A percentile compares a stretch with the other conserved stretches of the same genome.
These are phyloP conservation scores for Bombus picipes DNA, from an alignment of 1,140 invertebrate species.

Conservation along the genomic window DNA sequence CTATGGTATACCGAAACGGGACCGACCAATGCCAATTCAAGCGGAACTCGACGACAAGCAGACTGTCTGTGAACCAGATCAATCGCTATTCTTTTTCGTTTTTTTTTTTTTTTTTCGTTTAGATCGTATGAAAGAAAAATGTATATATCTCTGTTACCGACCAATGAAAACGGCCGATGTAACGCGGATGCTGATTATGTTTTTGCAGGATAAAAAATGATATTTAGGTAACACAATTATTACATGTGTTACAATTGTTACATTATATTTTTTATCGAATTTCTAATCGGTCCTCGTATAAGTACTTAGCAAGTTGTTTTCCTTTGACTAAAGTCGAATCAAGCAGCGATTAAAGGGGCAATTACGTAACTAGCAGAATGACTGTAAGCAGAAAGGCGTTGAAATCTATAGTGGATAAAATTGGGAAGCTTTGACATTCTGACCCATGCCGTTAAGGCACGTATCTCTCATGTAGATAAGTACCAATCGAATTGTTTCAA, in stretches of 20 bases:
- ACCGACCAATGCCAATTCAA: not conserved
- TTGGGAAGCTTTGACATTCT: constrained; percentile 14
- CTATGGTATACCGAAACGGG: not conserved
- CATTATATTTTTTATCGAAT: not conserved
- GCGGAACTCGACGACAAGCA: constrained; percentile 4
- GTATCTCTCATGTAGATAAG: not conserved
- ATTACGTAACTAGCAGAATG: not conserved
- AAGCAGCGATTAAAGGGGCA: not conserved
- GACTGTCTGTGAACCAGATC: not conserved
- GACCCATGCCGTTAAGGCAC: not conserved
- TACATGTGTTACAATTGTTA: not conserved
- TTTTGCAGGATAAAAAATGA: not conserved
- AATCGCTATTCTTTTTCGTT: not conserved
- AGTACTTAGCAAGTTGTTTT: not conserved
- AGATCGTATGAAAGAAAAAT: not conserved
- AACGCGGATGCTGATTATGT: not conserved
- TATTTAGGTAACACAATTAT: not conserved
- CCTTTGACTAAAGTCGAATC: constrained; percentile 32
- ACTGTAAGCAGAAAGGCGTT: not conserved
- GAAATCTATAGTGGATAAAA: not conserved
- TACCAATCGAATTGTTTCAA: constrained; percentile 14
- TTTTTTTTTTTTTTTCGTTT: not conserved
- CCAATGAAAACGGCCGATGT: not conserved
- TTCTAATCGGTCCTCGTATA: not conserved
- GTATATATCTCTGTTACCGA: not conserved